phyloP scores from a whole-genome alignment of 30 jellyfish, hydroid and myxozoan species.

The Turritopsis rubra region DNA sequence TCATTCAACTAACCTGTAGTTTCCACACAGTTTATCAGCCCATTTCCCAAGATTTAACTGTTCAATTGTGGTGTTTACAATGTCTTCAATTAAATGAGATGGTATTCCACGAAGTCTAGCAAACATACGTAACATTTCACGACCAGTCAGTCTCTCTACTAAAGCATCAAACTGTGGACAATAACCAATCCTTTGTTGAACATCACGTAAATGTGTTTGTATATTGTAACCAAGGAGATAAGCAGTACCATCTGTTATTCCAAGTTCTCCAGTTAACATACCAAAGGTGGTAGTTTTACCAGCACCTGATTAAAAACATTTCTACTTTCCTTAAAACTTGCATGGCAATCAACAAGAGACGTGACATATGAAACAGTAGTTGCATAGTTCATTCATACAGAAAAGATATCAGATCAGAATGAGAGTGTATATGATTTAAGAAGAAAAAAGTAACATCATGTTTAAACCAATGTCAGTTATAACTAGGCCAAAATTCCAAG shows the following conservation, averaged over 20 bases:
- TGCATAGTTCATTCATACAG: no score
- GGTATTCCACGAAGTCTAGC: constrained; percentile 93
- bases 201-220: constrained; percentile 59
- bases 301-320: constrained; percentile 59
- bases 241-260: constrained; percentile 87
- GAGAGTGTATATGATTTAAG: no score
- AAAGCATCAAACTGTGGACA: constrained; percentile 98
- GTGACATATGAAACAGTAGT: not conserved
- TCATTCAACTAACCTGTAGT: constrained; percentile 78
- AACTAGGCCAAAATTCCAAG: no score
- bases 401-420: no score
- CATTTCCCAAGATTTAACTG: constrained; percentile 60
- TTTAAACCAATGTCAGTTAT: no score
- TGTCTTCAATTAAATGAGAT: constrained; percentile 28
- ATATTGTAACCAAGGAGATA: constrained; percentile 72
- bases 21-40: constrained; percentile 95
- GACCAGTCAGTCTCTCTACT: constrained; percentile 80
- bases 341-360: not conserved
- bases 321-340: not conserved
- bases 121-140: constrained; percentile 90
- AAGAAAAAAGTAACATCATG: no score
- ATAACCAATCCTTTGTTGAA: constrained; percentile 88
- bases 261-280: constrained; percentile 88
- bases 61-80: constrained; percentile 67
- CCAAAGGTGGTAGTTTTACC: constrained; percentile 97